Evolutionary conservation across 1,140 invertebrate species (phyloP).

Genomic region (Papilio helenus): DNA sequence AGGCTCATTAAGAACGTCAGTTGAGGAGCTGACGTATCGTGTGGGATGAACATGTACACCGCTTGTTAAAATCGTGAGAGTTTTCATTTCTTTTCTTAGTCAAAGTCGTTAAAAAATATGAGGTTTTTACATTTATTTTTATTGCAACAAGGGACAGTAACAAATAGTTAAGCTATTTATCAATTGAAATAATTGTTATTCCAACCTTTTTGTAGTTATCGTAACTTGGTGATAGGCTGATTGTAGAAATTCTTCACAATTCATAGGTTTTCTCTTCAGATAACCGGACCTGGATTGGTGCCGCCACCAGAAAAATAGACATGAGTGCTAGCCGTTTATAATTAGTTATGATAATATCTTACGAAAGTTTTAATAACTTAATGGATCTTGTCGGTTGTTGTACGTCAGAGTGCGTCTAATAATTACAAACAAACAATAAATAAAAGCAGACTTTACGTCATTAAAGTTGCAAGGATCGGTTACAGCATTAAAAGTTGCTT

Average conservation of each 20-base stretch:
- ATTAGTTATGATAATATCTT: too few relatives aligned
- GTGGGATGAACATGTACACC: background rate
- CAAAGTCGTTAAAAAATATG: background rate
- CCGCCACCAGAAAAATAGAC: too few relatives aligned
- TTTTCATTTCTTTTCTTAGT: constrained; percentile 6
- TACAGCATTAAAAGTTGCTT: background rate
- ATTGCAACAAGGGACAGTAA: too few relatives aligned
- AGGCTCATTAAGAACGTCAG: constrained; percentile 7
- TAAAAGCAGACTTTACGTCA: background rate
- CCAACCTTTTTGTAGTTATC: too few relatives aligned
- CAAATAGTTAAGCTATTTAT: too few relatives aligned
- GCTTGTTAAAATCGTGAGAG: constrained; percentile 1
- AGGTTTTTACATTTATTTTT: background rate
- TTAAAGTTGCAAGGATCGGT: background rate
- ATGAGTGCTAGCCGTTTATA: too few relatives aligned
- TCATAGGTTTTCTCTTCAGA: too few relatives aligned
- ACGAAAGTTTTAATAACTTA: too few relatives aligned
- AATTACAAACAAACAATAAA: background rate
- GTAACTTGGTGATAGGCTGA: too few relatives aligned
- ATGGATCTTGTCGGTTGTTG: background rate
- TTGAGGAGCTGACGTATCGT: background rate
- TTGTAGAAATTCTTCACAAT: too few relatives aligned
- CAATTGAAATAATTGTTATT: too few relatives aligned
- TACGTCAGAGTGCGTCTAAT: background rate
- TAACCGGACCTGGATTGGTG: too few relatives aligned